Base-by-base conservation (phyloP, 2,888 invertebrate species). In the Dryomyza anilis region DNA sequence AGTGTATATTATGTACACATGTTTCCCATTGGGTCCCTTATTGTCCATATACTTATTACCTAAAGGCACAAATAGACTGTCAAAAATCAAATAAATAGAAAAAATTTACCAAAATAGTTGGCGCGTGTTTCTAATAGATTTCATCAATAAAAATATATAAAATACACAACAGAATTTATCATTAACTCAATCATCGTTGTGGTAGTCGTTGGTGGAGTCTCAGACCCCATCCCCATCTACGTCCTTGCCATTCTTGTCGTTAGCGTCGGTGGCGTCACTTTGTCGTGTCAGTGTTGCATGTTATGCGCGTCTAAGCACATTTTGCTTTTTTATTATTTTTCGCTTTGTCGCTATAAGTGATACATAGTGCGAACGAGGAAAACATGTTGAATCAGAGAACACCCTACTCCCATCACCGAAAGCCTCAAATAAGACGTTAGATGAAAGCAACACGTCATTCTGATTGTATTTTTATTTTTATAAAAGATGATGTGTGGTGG, bases 131-230 rank as follows among this genome's bases (percentile, higher is more conserved):
- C 19, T n/a, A n/a, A n/a, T n/a, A n/a, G n/a, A n/a, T 29, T 43
- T 45, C 45, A 45, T 45, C 45, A 57, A 25, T 19, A 29, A 45
- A 45, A 30, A 30, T 21, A 21, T 21, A 55, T 16, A 39, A 14
- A 16, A 14, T 19, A 23, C 21, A 48, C 14, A 57, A n/a, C n/a
- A n/a, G n/a, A n/a, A n/a, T n/a, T n/a, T n/a, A 45, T 45, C 57
- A 57, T 45, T 45, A 27, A 57, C 29, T 43, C 29, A 57, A 25
- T 57, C 57, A n/a, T 33, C 23, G 57, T 45, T 29, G 27, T 16
- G 27, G 57, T 57, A 6, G 57, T 19, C 57, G 16, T 8, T 14
- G 23, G 25, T 25, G 25, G 1, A 25, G 23, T 21, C 12, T 8
- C 25, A 14, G 48, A n/a, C n/a, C n/a, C n/a, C n/a, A n/a, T n/a